Conservation (phyloP, 2,113 vertebrate genomes). For the Astatoreochromis straeleni region DNA sequence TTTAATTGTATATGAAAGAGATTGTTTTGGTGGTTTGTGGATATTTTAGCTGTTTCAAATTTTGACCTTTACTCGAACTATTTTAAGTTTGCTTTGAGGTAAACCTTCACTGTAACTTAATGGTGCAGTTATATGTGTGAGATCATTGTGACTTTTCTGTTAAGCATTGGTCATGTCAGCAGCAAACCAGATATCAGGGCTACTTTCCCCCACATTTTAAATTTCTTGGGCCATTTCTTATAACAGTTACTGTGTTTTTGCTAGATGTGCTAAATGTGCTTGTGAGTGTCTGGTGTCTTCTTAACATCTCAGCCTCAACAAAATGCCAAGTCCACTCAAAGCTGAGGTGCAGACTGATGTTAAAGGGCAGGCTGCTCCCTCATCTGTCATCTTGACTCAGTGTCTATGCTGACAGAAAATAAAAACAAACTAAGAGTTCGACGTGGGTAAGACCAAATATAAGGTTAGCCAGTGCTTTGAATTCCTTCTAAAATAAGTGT, state of each 20-base stretch:
- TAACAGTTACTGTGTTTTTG: neutral
- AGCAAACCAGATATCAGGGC: neutral
- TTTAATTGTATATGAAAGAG: neutral
- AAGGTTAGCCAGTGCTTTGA: neutral
- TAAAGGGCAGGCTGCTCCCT: neutral
- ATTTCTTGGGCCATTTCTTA: neutral
- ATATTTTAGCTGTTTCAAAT: neutral
- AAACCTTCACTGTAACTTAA: neutral
- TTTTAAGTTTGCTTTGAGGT: neutral
- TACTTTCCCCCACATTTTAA: neutral
- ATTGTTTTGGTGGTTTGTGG: neutral
- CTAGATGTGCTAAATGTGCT: neutral
- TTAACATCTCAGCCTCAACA: neutral
- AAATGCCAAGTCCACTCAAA: neutral
- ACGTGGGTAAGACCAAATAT: neutral
- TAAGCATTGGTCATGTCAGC: neutral
- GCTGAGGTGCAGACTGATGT: neutral
- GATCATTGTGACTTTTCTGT: neutral
- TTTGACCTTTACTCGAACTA: rapidly evolving
- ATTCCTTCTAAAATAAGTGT: neutral
- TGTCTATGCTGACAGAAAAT: neutral
- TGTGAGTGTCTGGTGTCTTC: neutral
- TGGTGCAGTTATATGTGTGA: neutral
- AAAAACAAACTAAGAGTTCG: neutral
- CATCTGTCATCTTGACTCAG: neutral